These are phyloP conservation scores for Pseudomugil tenellus DNA, from an alignment of 2,797 vertebrate genomes.

Conservation along the genomic window DNA sequence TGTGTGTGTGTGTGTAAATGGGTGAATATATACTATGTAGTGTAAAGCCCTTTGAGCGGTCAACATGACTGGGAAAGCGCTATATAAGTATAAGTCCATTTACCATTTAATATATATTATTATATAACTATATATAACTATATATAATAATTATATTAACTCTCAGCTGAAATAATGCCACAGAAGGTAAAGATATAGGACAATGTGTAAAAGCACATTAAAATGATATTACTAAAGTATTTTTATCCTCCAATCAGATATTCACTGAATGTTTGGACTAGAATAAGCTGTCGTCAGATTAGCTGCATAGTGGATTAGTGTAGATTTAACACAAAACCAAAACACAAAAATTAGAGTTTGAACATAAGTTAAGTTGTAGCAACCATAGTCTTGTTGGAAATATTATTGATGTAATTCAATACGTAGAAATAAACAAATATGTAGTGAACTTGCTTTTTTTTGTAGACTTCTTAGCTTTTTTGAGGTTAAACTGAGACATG, in stretches of 20 bases:
- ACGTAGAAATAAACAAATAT: not conserved
- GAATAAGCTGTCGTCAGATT: constrained; percentile 3
- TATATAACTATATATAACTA: no score
- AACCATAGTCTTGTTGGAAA: constrained; percentile 4
- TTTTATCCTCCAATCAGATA: not conserved
- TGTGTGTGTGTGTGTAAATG: no score
- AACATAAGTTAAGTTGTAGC: constrained; percentile 2
- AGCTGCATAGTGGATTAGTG: not conserved
- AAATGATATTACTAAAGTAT: not conserved
- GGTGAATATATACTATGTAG: no score
- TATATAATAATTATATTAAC: no score
- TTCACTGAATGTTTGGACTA: constrained; percentile 6
- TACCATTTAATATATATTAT: no score
- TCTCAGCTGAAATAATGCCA: not conserved
- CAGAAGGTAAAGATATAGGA: not conserved
- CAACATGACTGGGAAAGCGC: no score
- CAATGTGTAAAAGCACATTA: not conserved
- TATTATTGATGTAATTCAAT: not conserved
- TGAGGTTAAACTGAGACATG: constrained; percentile 9
- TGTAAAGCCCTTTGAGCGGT: no score
- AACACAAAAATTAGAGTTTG: not conserved
- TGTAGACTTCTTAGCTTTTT: not conserved
- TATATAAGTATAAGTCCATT: no score
- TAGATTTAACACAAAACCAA: constrained; percentile 13
- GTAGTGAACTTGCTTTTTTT: not conserved